phyloP scores from a whole-genome alignment of 2,113 vertebrate genomes.

The Pachyramphus minor region DNA sequence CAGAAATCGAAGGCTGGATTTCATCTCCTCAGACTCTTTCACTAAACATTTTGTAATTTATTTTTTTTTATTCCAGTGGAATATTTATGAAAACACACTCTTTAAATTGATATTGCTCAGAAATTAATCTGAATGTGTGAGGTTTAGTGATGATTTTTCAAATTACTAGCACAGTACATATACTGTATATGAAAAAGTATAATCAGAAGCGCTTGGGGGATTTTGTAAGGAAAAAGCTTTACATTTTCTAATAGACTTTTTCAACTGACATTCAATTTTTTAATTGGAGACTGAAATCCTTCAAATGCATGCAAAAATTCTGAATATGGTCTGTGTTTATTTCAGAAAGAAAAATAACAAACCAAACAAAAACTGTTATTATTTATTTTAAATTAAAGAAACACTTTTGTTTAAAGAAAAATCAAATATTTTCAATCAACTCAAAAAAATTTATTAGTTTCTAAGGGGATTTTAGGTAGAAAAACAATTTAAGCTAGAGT shows the following conservation, averaged over 20 bases:
- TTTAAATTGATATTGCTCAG: not conserved
- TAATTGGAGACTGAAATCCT: not conserved
- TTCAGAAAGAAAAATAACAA: not conserved
- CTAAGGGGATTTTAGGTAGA: not conserved
- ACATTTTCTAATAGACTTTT: not conserved
- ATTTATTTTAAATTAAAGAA: not conserved
- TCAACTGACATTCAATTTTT: not conserved
- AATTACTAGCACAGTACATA: not conserved
- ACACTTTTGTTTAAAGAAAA: not conserved
- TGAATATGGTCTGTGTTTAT: not conserved
- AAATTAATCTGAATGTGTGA: not conserved
- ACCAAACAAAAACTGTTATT: not conserved
- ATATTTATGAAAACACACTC: not conserved
- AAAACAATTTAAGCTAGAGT: not conserved
- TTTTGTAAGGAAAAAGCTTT: not conserved
- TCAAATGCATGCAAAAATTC: not conserved
- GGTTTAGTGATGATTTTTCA: not conserved
- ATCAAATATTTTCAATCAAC: not conserved
- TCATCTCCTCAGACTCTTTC: not conserved
- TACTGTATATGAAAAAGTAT: not conserved
- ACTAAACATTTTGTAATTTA: accelerated
- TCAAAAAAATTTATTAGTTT: not conserved
- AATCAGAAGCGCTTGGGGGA: not conserved
- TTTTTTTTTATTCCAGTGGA: not conserved
- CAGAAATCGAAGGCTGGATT: not conserved